Evolutionary conservation across 1,140 invertebrate genomes (phyloP), one percentile per base, ranked within the genome.

Genomic region (Hormaphis cornu): DNA sequence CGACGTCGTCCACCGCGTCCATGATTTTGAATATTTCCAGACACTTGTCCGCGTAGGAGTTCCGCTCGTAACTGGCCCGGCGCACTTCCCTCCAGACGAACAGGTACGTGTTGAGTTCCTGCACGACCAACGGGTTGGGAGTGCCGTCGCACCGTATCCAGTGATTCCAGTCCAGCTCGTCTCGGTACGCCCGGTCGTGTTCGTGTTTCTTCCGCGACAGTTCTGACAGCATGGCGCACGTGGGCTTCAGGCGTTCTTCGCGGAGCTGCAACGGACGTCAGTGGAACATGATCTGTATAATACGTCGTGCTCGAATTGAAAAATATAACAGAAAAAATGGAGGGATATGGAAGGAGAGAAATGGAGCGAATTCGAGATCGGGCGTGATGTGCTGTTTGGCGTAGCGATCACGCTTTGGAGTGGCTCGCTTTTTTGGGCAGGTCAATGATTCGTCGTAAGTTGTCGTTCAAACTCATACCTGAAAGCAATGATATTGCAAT

Each of bases 61-160:
- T 74, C 61, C 83, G 80, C 1, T 77, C 78, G 14, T 79, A 77
- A 7, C 76, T 70, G 3, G 81, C 76, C 4, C 82, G 77, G 42
- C 80, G 76, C 56, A 81, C 72, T 28, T 81, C 35, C 50, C 44
- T 77, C 85, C 84, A 85, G 9, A 85, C 75, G 73, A 83, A 85
- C 7, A 86, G 75, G 70, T 85, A 87, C 1, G 82, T 84, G 63
- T 85, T 83, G 74, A 87, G 78, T 59, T 85, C 80, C 7, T 80
- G 77, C 12, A 82, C 76, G 71, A 79, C 78, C 3, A 76, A 77
- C 0, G 84, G 82, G 75, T 85, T 82, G 0, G 86, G 86, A n/a
- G 87, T 76, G 24, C 84, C 82, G 56, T 85, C 83, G 73, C 85
- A 87, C 9, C 80, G 80, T 76, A 86, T 78, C 71, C 83, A 86